Base-by-base conservation (phyloP, 2,888 invertebrate species). In the Dolichopus griseipennis region DNA sequence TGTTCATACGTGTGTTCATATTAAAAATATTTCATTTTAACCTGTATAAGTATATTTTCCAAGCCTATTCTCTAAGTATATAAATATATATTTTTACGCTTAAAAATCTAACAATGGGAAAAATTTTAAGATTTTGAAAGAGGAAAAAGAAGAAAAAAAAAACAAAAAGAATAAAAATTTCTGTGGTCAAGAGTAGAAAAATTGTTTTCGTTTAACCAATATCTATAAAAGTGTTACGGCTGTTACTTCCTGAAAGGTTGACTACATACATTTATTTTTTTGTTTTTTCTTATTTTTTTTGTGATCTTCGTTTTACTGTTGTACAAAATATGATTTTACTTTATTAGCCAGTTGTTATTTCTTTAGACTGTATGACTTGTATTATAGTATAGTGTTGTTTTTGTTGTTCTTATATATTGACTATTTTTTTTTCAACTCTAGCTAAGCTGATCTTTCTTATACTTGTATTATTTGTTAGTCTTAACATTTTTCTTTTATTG, bases 31-130 rank as follows among this genome's bases (percentile, higher is more conserved):
- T 27, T 27, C 27, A 27, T 27, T 27, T 27, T 4, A 27, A 27
- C 27, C 27, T 27, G 27, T 27, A n/a, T n/a, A 27, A 27, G 27
- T 27, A 27, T 27, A n/a, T n/a, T n/a, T n/a, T 27, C 5, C 27
- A 27, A 27, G 27, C 27, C 27, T 27, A 27, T 27, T 27, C 5
- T 27, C 27, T 5, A 27, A 27, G 27, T 27, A 27, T 27, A 27
- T 27, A 27, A 4, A 27, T 27, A 27, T 27, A n/a, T 37, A 1
- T 37, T 37, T 52, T 52, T 52, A 1, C 15, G 18, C 52, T 27
- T n/a, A 15, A 52, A 52, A 52, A 52, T 52, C 52, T 52, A 52
- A 52, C 52, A 52, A 52, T 52, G 52, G 52, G 52, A 52, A 52
- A 43, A 52, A 12, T 52, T 52, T 52, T 15, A 18, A 52, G 1